phyloP scores from a whole-genome alignment of 2,797 vertebrate species.

The Halcyon smyrnensis region DNA sequence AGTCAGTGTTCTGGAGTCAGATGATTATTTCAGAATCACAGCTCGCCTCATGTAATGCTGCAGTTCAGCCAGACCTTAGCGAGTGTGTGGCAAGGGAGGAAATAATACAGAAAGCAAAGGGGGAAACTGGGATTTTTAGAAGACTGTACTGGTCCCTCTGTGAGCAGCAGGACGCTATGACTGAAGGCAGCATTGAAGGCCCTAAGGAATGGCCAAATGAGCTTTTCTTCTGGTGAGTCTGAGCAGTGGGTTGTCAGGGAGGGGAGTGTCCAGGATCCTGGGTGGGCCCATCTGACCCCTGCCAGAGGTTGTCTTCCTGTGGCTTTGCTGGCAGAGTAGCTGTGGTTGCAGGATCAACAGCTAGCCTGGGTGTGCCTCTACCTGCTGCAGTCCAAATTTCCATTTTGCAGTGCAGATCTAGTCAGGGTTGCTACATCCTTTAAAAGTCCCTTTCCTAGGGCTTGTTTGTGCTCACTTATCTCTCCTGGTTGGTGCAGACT shows the following conservation, averaged over 20 bases:
- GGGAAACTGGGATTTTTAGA: not conserved
- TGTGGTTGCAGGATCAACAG: not conserved
- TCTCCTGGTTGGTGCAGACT: not conserved
- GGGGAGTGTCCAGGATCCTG: not conserved
- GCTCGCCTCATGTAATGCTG: not conserved
- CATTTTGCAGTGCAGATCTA: not conserved
- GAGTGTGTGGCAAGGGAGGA: not conserved
- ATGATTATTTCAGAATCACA: not conserved
- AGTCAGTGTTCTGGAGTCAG: not conserved
- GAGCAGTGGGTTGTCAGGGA: fast-evolving
- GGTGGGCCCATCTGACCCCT: not conserved
- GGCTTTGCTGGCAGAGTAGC: not conserved
- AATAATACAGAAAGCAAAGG: not conserved
- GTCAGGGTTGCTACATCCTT: not conserved
- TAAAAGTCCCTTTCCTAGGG: not conserved
- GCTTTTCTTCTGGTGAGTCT: not conserved
- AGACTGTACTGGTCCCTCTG: not conserved
- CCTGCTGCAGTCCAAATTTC: not conserved
- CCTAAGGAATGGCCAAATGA: not conserved
- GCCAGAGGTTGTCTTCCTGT: not conserved
- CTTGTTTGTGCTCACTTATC: not conserved
- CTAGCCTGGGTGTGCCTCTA: not conserved
- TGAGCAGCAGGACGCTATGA: fast-evolving
- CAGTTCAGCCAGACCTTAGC: not conserved
- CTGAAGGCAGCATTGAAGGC: not conserved